phyloP scores from a whole-genome alignment of 1,140 invertebrate genomes.

The Conus betulinus region DNA sequence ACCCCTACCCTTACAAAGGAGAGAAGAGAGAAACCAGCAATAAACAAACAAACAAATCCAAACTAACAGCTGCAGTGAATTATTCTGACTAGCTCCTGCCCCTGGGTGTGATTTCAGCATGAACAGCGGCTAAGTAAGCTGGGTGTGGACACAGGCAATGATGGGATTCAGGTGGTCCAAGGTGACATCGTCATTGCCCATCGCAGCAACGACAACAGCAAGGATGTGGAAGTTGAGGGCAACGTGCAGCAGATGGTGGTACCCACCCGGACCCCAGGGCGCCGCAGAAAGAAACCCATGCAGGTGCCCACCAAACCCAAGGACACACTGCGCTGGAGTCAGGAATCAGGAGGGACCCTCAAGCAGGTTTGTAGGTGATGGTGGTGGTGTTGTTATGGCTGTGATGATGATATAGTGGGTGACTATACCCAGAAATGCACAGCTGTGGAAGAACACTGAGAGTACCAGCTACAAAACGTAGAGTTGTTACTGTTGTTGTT shows the following conservation, averaged over 20 bases:
- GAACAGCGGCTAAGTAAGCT: neutral
- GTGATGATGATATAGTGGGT: no score
- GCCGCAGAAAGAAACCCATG: neutral
- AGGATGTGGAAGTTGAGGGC: neutral
- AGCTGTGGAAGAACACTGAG: no score
- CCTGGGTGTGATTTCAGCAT: conserved; percentile 7
- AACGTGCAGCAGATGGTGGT: conserved; percentile 8
- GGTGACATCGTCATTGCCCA: conserved; percentile 21
- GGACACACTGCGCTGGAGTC: neutral
- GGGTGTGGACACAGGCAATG: neutral
- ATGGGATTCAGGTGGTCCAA: conserved; percentile 32
- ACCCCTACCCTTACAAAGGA: neutral
- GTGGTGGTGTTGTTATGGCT: no score
- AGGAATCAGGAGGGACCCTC: neutral
- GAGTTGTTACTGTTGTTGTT: no score
- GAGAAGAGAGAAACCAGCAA: no score
- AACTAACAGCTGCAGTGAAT: neutral
- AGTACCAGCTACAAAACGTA: no score
- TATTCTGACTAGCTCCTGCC: neutral
- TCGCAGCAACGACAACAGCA: neutral
- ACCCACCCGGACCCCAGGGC: neutral
- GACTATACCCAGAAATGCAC: no score
- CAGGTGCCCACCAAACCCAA: neutral
- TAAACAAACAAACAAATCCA: neutral
- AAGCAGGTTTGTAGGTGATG: neutral